Percentiles rank a stretch among this genome's conserved stretches.
Conservation (phyloP, 2,797 vertebrate genomes). For the Mormyrus hasselquistii region DNA sequence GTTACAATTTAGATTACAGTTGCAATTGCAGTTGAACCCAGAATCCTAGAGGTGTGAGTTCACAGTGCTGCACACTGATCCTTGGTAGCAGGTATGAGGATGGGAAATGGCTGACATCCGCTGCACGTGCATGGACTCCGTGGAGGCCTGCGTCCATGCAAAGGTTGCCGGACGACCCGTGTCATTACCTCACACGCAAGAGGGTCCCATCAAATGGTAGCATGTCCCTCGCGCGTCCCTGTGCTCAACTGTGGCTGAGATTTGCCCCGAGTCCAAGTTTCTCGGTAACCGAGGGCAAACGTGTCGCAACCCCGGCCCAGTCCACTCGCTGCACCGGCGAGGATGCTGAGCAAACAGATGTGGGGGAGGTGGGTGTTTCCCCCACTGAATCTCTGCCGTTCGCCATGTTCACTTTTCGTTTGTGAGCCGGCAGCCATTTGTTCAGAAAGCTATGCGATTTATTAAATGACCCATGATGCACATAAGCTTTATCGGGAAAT, state of each 20-base stretch:
- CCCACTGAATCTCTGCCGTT: not conserved
- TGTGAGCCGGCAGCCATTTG: not conserved
- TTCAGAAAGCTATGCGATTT: not conserved
- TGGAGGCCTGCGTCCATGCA: not conserved
- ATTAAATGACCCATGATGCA: not conserved
- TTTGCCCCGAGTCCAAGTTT: not conserved
- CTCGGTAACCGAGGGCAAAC: not conserved
- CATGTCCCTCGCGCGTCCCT: not conserved
- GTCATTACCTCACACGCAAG: not conserved
- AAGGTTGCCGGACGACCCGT: not conserved
- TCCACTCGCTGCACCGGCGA: not conserved
- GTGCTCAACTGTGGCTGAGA: not conserved
- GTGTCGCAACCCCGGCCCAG: not conserved
- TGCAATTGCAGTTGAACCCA: not conserved
- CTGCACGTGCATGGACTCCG: not conserved
- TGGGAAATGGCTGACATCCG: not conserved
- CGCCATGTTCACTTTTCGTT: not conserved
- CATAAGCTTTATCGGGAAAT: not conserved
- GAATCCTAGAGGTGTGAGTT: not conserved
- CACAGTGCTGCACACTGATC: not conserved
- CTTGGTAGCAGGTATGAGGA: not conserved
- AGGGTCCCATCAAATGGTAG: not conserved
- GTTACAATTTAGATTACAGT: not conserved
- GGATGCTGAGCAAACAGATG: not conserved
- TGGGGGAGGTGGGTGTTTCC: not conserved